Evolutionary conservation across 2,888 invertebrate species (phyloP).

Genomic region (Lysandra bellargus): DNA sequence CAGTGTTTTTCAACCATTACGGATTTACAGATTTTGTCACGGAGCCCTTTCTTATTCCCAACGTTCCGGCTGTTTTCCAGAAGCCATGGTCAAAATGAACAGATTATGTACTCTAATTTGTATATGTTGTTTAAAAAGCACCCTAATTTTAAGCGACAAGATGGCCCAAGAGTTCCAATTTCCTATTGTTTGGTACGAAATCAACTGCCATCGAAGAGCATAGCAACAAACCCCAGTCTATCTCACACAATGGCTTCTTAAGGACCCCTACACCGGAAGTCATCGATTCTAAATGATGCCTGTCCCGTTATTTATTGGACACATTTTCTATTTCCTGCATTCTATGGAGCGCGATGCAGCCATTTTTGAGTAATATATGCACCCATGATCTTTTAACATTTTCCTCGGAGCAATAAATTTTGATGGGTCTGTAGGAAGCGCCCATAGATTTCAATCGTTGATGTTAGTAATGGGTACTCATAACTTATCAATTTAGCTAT

Average conservation of each 20-base stretch:
- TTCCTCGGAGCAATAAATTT: slow-evolving; percentile 22
- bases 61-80: too few species aligned
- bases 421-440: slow-evolving; percentile 19
- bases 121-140: too few species aligned
- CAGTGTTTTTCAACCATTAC: too few species aligned
- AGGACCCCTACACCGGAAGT: slow-evolving; percentile 44
- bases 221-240: slow-evolving; percentile 1
- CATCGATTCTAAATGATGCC: slow-evolving; percentile 42
- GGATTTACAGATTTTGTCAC: too few species aligned
- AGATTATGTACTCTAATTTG: too few species aligned
- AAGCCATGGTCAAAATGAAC: too few species aligned
- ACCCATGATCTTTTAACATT: slow-evolving; percentile 29
- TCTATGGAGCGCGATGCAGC: slow-evolving; percentile 25
- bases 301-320: slow-evolving; percentile 31
- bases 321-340: slow-evolving; percentile 31
- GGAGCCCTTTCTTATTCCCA: too few species aligned
- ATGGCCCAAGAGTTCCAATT: too few species aligned
- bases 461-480: slow-evolving; percentile 5
- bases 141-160: too few species aligned
- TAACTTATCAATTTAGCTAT: neutral
- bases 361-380: slow-evolving; percentile 29
- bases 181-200: neutral
- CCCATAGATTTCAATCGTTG: slow-evolving; percentile 1
- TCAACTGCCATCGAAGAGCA: neutral
- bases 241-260: slow-evolving; percentile 20